Evolutionary conservation across 1,140 invertebrate species (phyloP).

Genomic region (Whitmania pigra): DNA sequence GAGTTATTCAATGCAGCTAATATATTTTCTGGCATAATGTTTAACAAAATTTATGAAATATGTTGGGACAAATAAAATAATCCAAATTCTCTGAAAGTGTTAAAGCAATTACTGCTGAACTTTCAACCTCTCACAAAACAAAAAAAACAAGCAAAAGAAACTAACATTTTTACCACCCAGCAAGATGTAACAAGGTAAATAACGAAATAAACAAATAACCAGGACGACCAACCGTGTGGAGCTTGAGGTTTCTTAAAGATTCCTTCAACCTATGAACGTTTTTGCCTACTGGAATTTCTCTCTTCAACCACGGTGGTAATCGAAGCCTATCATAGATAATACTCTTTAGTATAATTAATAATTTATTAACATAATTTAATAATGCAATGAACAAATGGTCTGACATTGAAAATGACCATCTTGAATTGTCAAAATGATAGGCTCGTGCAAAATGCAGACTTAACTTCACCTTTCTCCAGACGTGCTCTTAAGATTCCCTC

Average conservation of each 20-base stretch:
- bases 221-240: constrained; percentile 61
- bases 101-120: too few species aligned
- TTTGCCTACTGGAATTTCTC: constrained; percentile 75
- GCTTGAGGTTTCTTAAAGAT: constrained; percentile 69
- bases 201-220: not conserved
- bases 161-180: not conserved
- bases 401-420: too few species aligned
- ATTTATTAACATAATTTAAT: too few species aligned
- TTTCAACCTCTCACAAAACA: not conserved
- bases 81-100: too few species aligned
- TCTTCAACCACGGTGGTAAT: constrained; percentile 92
- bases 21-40: too few species aligned
- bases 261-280: constrained; percentile 74
- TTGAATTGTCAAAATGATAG: constrained; percentile 3
- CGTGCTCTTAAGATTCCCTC: constrained; percentile 61
- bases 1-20: not conserved
- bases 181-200: not conserved
- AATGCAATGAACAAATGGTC: too few species aligned
- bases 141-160: not conserved
- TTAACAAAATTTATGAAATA: too few species aligned
- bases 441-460: constrained; percentile 12
- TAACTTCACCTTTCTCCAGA: constrained; percentile 56
- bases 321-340: constrained; percentile 49
- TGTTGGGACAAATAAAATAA: too few species aligned
- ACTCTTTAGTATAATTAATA: not conserved